Percentiles rank a stretch among this genome's conserved stretches.
phyloP scores from a whole-genome alignment of 2,888 invertebrate species.

The Acleris literana region DNA sequence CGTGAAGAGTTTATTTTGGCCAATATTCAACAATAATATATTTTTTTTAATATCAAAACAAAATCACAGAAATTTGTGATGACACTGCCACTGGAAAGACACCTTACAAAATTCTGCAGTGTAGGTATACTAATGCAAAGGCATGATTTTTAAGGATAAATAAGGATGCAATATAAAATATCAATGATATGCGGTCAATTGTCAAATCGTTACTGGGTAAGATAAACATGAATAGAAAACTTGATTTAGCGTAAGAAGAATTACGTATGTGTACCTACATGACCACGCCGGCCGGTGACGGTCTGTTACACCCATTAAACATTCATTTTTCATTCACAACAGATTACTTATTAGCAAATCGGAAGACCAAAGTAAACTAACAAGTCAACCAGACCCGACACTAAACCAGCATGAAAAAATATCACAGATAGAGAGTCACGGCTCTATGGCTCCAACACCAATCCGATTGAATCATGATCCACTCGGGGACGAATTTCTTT shows the following conservation, averaged over 20 bases:
- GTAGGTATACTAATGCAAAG: conserved; percentile 40
- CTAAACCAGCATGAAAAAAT: conserved; percentile 45
- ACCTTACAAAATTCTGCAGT: conserved; percentile 22
- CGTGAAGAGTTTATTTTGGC: conserved; percentile 82
- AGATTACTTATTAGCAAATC: conserved; percentile 35
- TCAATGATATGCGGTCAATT: conserved; percentile 49
- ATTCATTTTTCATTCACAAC: conserved; percentile 19
- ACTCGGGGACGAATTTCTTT: neutral
- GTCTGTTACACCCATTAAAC: conserved; percentile 17
- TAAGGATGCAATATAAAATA: conserved; percentile 44
- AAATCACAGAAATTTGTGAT: conserved; percentile 35
- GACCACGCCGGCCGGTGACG: conserved; percentile 5
- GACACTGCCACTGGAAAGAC: conserved; percentile 36
- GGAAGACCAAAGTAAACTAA: conserved; percentile 48
- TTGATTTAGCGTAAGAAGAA: conserved; percentile 16
- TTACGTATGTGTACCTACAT: conserved; percentile 18
- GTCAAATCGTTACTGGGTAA: conserved; percentile 33
- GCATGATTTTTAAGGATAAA: conserved; percentile 47
- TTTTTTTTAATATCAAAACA: conserved; percentile 47
- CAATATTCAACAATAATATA: conserved; percentile 68
- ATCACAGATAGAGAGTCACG: conserved; percentile 51
- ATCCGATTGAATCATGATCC: neutral
- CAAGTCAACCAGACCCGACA: conserved; percentile 40
- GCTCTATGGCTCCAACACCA: conserved; percentile 30
- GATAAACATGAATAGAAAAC: conserved; percentile 18